Evolutionary conservation across 64 coral and sea anemone species (phyloP).

Genomic region (Cladopsammia gracilis): DNA sequence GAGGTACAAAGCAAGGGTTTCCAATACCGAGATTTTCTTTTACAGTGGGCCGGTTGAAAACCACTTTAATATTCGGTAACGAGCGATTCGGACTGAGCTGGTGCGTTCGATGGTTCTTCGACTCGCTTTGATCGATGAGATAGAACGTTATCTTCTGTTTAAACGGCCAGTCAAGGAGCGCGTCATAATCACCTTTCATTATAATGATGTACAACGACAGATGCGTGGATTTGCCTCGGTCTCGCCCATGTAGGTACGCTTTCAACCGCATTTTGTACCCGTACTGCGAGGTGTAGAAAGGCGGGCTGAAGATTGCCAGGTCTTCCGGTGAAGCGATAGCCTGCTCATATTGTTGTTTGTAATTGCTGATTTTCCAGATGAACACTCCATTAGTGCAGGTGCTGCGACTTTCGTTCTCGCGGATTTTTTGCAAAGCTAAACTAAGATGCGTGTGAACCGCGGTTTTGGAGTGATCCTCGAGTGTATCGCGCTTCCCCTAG

Average conservation of each 20-base stretch:
- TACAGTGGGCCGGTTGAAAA: conserved; percentile 88
- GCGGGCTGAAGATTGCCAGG: conserved; percentile 93
- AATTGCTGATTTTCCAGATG: conserved; percentile 94
- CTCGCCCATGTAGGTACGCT: conserved; percentile 93
- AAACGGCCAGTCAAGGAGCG: conserved; percentile 95
- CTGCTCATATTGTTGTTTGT: conserved; percentile 85
- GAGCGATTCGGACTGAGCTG: conserved; percentile 92
- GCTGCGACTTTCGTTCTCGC: conserved; percentile 96
- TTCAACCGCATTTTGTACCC: conserved; percentile 97
- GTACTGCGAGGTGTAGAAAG: conserved; percentile 96
- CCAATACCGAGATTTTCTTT: conserved; percentile 98
- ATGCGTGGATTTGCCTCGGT: conserved; percentile 92
- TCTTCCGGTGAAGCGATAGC: conserved; percentile 87
- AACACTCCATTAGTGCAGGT: conserved; percentile 91
- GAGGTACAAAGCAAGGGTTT: conserved; percentile 96
- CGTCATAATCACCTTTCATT: conserved; percentile 98
- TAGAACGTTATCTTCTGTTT: conserved; percentile 99
- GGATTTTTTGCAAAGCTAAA: conserved; percentile 91
- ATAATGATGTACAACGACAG: conserved; percentile 97
- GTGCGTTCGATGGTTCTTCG: conserved; percentile 86
- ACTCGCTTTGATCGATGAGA: conserved; percentile 94
- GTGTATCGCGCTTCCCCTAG: conserved; percentile 81
- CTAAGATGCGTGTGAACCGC: conserved; percentile 90
- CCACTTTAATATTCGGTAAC: conserved; percentile 98
- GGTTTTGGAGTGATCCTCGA: conserved; percentile 86